Conservation (phyloP, 2,113 vertebrate species). For the Tragulus kanchil region DNA sequence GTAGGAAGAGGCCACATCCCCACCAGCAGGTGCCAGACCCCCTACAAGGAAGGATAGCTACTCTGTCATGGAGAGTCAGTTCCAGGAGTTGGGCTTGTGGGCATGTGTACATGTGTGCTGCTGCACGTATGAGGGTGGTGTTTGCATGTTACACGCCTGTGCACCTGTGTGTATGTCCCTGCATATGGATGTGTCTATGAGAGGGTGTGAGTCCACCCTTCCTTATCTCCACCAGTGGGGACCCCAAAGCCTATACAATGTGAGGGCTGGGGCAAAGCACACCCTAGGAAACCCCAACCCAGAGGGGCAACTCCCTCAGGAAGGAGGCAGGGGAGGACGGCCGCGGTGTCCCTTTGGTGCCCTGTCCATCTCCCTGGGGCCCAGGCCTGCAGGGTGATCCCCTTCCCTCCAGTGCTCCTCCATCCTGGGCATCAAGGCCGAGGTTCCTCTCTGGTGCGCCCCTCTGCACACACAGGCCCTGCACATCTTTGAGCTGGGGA, state of each 20-base stretch:
- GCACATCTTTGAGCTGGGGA: not conserved
- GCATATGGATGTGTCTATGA: not conserved
- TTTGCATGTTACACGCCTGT: no score
- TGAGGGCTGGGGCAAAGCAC: constrained; percentile 2
- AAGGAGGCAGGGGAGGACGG: not conserved
- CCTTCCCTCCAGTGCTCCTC: not conserved
- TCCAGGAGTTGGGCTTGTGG: not conserved
- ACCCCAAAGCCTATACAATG: constrained; percentile 94
- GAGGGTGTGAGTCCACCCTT: constrained; percentile 87
- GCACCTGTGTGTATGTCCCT: not conserved
- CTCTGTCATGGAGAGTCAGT: not conserved
- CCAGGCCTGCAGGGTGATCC: not conserved
- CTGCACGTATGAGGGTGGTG: rapidly evolving
- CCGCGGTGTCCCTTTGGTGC: not conserved
- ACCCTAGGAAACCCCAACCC: not conserved
- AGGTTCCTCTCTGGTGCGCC: not conserved
- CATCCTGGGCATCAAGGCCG: not conserved
- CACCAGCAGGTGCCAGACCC: not conserved
- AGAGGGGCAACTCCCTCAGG: not conserved
- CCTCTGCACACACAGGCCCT: not conserved
- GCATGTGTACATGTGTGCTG: not conserved
- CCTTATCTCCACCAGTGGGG: constrained; percentile 92
- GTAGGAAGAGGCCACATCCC: not conserved
- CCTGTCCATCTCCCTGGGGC: not conserved
- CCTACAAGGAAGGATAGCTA: not conserved